Evolutionary conservation across 2,888 invertebrate genomes (phyloP).

Genomic region (Macaria liturata): DNA sequence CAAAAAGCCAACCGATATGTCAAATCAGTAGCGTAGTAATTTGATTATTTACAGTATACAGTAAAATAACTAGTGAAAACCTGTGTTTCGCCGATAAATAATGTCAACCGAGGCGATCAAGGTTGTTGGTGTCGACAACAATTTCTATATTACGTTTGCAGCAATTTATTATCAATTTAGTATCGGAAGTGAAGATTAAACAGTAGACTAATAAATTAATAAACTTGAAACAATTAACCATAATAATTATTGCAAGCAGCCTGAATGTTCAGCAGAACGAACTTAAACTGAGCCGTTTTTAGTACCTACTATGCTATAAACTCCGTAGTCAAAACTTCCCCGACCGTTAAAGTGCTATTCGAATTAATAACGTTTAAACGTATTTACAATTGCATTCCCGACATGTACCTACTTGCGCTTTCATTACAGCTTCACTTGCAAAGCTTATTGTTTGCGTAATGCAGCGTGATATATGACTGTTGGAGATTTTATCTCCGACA

Average conservation of each 20-base stretch:
- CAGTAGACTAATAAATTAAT: neutral
- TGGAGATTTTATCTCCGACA: conserved; percentile 28
- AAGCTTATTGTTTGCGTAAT: conserved; percentile 29
- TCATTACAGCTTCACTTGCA: conserved; percentile 27
- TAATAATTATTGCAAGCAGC: neutral
- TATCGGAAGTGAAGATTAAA: neutral
- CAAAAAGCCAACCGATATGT: no score
- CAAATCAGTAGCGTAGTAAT: no score
- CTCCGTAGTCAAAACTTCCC: conserved; percentile 4
- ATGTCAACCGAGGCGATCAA: no score
- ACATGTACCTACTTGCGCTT: conserved; percentile 26
- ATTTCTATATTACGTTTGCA: no score
- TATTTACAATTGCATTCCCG: conserved; percentile 15
- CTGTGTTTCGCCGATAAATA: no score
- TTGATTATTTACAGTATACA: no score
- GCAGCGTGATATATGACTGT: conserved; percentile 28
- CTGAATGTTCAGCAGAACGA: no score
- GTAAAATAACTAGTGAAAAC: no score
- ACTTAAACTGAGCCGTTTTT: no score
- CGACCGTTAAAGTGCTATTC: conserved; percentile 11
- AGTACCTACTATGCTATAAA: conserved; percentile 8
- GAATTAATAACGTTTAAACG: conserved; percentile 6
- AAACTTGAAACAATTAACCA: neutral
- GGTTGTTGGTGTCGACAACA: no score
- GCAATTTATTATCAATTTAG: no score